These are phyloP conservation scores for Rhinatrema bivittatum DNA, from an alignment of 2,797 vertebrate species.

Conservation along the genomic window DNA sequence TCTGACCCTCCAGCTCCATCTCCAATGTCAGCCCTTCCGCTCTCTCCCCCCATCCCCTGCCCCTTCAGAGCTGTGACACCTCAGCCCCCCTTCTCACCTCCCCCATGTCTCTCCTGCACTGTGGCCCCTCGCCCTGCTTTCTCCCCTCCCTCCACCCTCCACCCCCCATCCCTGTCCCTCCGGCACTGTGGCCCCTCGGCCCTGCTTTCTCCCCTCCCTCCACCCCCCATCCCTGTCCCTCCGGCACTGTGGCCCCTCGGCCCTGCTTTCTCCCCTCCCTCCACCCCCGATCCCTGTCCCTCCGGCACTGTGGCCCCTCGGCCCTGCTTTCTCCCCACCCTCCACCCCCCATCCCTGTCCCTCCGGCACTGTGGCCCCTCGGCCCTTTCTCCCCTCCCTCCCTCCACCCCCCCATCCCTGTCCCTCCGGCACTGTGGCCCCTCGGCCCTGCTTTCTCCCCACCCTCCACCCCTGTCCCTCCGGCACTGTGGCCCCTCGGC, in stretches of 20 bases:
- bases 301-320: neutral
- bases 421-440: neutral
- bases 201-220: too few relatives aligned
- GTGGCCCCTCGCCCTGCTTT: neutral
- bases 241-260: fast-evolving
- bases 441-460: too few relatives aligned
- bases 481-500: fast-evolving
- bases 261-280: neutral
- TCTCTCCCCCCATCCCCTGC: too few relatives aligned
- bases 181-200: too few relatives aligned
- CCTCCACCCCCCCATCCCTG: too few relatives aligned
- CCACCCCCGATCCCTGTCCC: neutral
- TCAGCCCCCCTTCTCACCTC: neutral
- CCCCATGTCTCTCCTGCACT: neutral
- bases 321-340: neutral
- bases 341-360: neutral
- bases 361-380: neutral
- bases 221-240: too few relatives aligned
- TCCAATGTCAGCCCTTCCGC: too few relatives aligned
- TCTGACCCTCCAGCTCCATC: too few relatives aligned
- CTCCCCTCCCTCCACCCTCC: neutral
- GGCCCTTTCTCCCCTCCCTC: constrained; percentile 7
- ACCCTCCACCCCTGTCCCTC: too few relatives aligned
- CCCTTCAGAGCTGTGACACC: neutral
- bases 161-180: neutral